Base-by-base conservation (phyloP, 2,888 invertebrate genomes). In the Drosophila nigricruria region DNA sequence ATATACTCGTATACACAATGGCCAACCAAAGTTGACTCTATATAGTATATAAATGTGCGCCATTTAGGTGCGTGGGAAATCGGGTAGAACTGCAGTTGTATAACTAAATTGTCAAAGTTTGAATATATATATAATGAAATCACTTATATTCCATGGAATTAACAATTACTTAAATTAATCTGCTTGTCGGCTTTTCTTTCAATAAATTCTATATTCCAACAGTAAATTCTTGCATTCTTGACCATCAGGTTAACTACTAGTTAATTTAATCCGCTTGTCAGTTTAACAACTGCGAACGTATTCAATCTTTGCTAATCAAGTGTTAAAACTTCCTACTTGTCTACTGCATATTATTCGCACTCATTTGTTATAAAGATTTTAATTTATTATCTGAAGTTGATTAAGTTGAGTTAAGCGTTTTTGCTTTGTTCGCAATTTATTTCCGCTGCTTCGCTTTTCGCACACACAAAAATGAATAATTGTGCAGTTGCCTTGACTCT, bases 401-500 rank as follows among this genome's bases (percentile, higher is more conserved):
- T 56, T 58, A 62, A 32, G 34, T 50, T 16, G 30, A 53, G 30
- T 43, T 68, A 73, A 73, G 64, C 57, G 73, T 57, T 78, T 76
- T 76, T 58, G 70, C 64, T 67, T 83, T 50, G 38, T 52, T 58
- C 25, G 47, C 47, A 32, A 53, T 43, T 47, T 56, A 40, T 62
- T 70, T 80, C 73, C 73, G 73, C 56, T 78, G 66, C 65, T 61
- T 56, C 61, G 18, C 47, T 57, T 60, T 73, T 77, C 61, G 66
- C 74, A 79, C 68, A 73, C 49, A 67, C 47, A 56, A 69, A 69
- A 75, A 70, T 78, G 70, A 84, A 70, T 88, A 88, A 84, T 88
- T 83, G 70, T 83, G 87, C 81, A 87, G 52, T 86, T 69, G 59
- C 89, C 84, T 84, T 84, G 84, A 88, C 89, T 84, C 83, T 84